Percentiles rank a stretch among this genome's conserved stretches.
phyloP scores from a whole-genome alignment of 2,797 vertebrate genomes.

The Poecilia picta region DNA sequence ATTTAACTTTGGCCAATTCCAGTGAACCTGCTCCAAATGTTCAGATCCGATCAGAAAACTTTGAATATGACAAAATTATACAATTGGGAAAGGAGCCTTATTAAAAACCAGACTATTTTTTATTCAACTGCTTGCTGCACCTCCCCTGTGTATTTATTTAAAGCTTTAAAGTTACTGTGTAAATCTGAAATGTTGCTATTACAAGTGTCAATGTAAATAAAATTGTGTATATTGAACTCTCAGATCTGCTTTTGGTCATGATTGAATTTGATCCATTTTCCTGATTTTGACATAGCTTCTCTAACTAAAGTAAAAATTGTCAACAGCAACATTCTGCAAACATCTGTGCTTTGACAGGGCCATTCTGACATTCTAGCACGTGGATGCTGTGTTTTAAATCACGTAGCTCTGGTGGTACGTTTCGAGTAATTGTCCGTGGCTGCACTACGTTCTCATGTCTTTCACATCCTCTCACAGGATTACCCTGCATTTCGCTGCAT shows the following conservation, averaged over 20 bases:
- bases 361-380: neutral
- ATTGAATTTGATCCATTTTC: neutral
- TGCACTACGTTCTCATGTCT: neutral
- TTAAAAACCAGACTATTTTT: slow-evolving; percentile 40
- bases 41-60: slow-evolving; percentile 15
- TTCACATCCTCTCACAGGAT: neutral
- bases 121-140: slow-evolving; percentile 43
- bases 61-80: slow-evolving; percentile 6
- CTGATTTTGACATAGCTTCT: neutral
- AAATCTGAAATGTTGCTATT: slow-evolving; percentile 71
- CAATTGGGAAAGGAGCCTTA: slow-evolving; percentile 23
- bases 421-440: neutral
- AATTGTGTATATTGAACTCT: slow-evolving; percentile 65
- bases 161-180: slow-evolving; percentile 70
- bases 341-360: neutral
- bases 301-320: neutral
- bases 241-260: neutral
- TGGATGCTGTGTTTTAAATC: neutral
- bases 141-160: slow-evolving; percentile 80
- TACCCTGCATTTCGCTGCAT: neutral
- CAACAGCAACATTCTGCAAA: neutral
- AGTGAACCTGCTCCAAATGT: slow-evolving; percentile 16
- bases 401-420: too few species aligned
- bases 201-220: slow-evolving; percentile 81
- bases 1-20: slow-evolving; percentile 32